Evolutionary conservation across 1,140 invertebrate species (phyloP).

Genomic region (Idris sp.): DNA sequence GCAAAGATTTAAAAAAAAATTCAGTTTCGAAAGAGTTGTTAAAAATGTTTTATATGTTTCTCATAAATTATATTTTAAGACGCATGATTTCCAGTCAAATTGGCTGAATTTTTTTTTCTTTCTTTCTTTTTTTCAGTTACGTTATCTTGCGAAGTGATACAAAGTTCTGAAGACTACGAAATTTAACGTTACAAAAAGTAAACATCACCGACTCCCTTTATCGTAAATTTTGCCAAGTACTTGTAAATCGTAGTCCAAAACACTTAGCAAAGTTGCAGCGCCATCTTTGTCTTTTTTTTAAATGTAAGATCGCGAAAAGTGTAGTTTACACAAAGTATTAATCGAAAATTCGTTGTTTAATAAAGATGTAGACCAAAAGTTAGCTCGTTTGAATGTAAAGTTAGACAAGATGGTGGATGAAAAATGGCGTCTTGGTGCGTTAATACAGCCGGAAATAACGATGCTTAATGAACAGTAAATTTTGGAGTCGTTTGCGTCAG

Average conservation of each 20-base stretch:
- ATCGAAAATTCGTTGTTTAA: conserved; percentile 49
- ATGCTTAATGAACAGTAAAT: conserved; percentile 61
- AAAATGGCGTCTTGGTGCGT: conserved; percentile 39
- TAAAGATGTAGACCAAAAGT: conserved; percentile 56
- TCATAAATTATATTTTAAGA: too few relatives aligned
- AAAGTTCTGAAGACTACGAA: too few relatives aligned
- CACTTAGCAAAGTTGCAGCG: conserved; percentile 19
- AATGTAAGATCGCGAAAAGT: conserved; percentile 20
- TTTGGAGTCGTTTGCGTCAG: conserved; percentile 49
- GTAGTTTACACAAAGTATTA: conserved; percentile 43
- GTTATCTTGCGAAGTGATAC: conserved; percentile 4
- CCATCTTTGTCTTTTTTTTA: too few relatives aligned
- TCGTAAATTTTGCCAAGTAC: conserved; percentile 31
- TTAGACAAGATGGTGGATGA: conserved; percentile 44
- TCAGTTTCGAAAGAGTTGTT: too few relatives aligned
- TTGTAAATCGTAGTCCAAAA: conserved; percentile 23
- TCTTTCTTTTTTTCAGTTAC: too few relatives aligned
- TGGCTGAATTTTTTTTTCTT: too few relatives aligned
- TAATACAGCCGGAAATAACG: conserved; percentile 51
- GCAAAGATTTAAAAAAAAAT: too few relatives aligned
- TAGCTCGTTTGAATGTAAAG: conserved; percentile 45
- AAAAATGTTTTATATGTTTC: too few relatives aligned
- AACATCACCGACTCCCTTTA: conserved; percentile 8
- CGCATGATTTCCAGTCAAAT: too few relatives aligned
- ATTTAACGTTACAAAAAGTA: conserved; percentile 2